These are phyloP conservation scores for Xanthia icteritia DNA, from an alignment of 2,888 invertebrate species.

Conservation along the genomic window DNA sequence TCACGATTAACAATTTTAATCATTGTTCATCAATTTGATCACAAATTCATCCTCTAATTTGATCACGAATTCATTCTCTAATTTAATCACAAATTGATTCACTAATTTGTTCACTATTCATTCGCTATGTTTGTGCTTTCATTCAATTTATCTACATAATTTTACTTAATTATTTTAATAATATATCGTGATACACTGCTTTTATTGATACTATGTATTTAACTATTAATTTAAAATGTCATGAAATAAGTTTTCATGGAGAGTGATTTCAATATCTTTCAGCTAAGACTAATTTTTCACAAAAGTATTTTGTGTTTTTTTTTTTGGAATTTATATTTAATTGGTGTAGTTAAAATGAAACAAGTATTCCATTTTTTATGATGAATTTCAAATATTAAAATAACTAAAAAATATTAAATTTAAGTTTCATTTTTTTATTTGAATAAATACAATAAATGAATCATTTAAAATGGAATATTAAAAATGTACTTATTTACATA, in stretches of 20 bases:
- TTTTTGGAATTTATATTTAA: slow-evolving; percentile 11
- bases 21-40: neutral
- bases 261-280: neutral
- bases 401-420: neutral
- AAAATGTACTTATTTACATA: slow-evolving; percentile 50
- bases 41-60: slow-evolving; percentile 1
- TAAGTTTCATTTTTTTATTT: neutral
- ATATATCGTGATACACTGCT: slow-evolving; percentile 53
- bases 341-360: slow-evolving; percentile 23
- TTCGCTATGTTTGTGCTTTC: neutral
- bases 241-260: neutral
- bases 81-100: neutral
- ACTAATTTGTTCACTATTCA: neutral
- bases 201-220: slow-evolving; percentile 33
- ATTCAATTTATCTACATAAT: slow-evolving; percentile 9
- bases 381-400: neutral
- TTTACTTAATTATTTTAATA: slow-evolving; percentile 50
- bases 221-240: slow-evolving; percentile 26
- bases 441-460: neutral
- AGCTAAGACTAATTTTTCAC: neutral
- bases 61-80: too few species aligned
- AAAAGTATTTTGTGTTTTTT: slow-evolving; percentile 6
- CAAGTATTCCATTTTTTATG: slow-evolving; percentile 47
- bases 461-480: slow-evolving; percentile 51
- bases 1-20: too few species aligned